phyloP scores from a whole-genome alignment of 2,888 invertebrate genomes.

The Actias luna region DNA sequence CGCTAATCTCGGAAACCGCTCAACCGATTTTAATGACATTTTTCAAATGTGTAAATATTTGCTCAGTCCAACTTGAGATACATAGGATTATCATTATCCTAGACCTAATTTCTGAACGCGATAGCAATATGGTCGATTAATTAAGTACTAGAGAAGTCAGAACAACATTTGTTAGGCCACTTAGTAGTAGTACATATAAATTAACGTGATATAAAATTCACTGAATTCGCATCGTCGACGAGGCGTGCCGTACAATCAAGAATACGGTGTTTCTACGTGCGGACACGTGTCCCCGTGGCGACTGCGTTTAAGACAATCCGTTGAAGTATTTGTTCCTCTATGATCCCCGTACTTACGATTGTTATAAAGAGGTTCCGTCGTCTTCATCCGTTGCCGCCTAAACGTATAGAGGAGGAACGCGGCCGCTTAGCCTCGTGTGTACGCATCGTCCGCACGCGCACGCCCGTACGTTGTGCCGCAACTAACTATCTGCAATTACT shows the following conservation, averaged over 20 bases:
- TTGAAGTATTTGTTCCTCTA: constrained; percentile 37
- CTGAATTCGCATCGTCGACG: not conserved
- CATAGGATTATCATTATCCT: too few relatives aligned
- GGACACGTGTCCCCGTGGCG: not conserved
- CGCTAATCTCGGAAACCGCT: too few relatives aligned
- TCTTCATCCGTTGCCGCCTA: constrained; percentile 62
- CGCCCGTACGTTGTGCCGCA: constrained; percentile 47
- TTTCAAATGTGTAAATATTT: too few relatives aligned
- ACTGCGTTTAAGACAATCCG: constrained; percentile 7
- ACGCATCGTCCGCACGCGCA: constrained; percentile 52
- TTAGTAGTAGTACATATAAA: too few relatives aligned
- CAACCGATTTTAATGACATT: too few relatives aligned
- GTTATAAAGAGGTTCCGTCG: constrained; percentile 23
- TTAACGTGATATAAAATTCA: not conserved
- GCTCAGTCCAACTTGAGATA: too few relatives aligned
- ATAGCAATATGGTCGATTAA: too few relatives aligned
- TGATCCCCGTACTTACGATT: constrained; percentile 40
- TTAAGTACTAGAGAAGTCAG: too few relatives aligned
- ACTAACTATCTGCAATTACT: constrained; percentile 59
- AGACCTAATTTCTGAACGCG: too few relatives aligned
- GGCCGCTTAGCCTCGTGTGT: constrained; percentile 42
- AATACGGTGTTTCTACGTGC: not conserved
- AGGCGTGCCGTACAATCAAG: not conserved
- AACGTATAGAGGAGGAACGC: constrained; percentile 49
- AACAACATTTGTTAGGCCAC: too few relatives aligned